Evolutionary conservation across 2,113 vertebrate species (phyloP).

Genomic region (Emydocephalus ijimae): DNA sequence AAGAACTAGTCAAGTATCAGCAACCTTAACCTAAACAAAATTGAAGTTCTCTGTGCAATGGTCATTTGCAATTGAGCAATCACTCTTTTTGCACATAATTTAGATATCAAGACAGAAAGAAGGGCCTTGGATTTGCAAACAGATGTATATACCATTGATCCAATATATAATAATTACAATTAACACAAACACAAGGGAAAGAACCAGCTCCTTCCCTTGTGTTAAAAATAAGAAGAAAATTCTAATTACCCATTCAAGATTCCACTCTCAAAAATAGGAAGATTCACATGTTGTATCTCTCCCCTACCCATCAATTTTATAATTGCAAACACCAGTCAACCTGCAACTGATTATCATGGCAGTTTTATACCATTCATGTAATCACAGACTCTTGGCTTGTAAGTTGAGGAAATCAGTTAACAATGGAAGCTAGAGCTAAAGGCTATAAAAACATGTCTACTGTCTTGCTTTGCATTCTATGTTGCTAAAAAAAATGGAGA

Average conservation of each 20-base stretch:
- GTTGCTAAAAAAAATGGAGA: neutral
- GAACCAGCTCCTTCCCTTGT: conserved; percentile 41
- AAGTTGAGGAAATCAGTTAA: neutral
- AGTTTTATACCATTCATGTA: neutral
- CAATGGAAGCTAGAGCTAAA: neutral
- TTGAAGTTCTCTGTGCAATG: conserved; percentile 3
- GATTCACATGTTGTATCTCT: neutral
- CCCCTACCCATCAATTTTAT: neutral
- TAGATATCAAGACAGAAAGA: neutral
- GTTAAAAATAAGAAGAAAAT: neutral
- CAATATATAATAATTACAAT: neutral
- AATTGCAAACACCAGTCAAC: neutral
- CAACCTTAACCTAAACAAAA: conserved; percentile 5
- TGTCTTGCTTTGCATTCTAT: neutral
- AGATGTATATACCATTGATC: neutral
- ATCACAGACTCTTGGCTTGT: neutral
- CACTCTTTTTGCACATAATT: neutral
- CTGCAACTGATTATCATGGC: neutral
- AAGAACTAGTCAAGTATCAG: neutral
- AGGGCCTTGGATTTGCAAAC: neutral
- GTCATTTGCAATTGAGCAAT: neutral
- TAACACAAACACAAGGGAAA: neutral
- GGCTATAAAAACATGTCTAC: no score
- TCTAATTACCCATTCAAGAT: neutral
- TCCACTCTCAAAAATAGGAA: neutral